Evolutionary conservation across 2,888 invertebrate genomes (phyloP), one percentile per base, ranked within the genome.

Genomic region (Agapostemon virescens): DNA sequence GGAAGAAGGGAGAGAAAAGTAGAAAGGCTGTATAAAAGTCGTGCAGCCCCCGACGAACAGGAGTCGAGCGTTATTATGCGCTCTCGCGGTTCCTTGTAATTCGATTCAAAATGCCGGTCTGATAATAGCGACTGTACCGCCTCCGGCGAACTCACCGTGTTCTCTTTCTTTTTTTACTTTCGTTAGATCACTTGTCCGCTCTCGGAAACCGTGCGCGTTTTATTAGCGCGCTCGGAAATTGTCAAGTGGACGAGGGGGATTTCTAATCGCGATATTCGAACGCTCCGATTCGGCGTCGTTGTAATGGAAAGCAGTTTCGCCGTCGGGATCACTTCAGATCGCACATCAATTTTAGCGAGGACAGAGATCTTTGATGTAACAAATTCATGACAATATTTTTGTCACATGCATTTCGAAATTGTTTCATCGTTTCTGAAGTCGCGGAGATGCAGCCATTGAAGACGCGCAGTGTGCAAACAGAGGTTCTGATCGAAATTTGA

Each of bases 11-110:
- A 40, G 63, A 33, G 61, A 72, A 55, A 55, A 69, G 77, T 80
- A 77, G 85, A 84, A 86, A 88, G 87, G 61, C 71, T 84, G 84
- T 87, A 89, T 87, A 89, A 89, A 88, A 89, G 87, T 87, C 85
- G 78, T 67, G 74, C 80, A 69, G 75, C 82, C 81, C 79, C 15
- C 55, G 26, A 55, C 55, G 83, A 82, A 84, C 81, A 84, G 70
- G 82, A 86, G 85, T 85, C 82, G 78, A 70, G 70, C 84, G 83
- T 82, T 85, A 73, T 80, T 85, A 71, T 79, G 79, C 84, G 82
- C 84, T 81, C 82, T 79, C 83, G 84, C 84, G 79, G 84, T 85
- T 87, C 86, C 85, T 86, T 87, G 86, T 89, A 89, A 90, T 90
- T 89, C 86, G 82, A 89, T 89, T 90, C 85, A 85, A 84, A 88